Evolutionary conservation across 2,888 invertebrate genomes (phyloP), one percentile per base, ranked within the genome.

Genomic region (Drosophila birchii): DNA sequence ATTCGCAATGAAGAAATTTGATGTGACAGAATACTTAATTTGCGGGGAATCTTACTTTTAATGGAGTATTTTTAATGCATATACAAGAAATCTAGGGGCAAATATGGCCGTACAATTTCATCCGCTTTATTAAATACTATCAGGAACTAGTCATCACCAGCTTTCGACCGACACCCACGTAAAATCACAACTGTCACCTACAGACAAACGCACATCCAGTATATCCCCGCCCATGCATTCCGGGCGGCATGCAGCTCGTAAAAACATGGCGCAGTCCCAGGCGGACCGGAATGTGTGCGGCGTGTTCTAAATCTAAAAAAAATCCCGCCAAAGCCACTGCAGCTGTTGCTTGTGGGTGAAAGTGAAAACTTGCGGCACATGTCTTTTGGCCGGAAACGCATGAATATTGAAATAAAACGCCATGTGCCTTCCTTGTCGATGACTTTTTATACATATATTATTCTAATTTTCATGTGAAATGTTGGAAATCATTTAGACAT

Each of bases 371-470:
- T 81, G 61, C 63, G 71, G 70, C 64, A 58, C 63, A 75, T 73
- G 62, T 63, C 69, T 47, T 44, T 80, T 74, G 74, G 85, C 80
- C 84, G 88, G 84, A 88, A 84, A 57, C 70, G 72, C 60, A 80
- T 78, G 80, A 80, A 78, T 76, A 82, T 77, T 74, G 47, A 84
- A 87, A 87, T 78, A 85, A 77, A 79, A 57, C 56, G 60, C 47
- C 79, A 75, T 76, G 67, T 73, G 71, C 55, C 53, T 73, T 36
- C 23, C 18, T 67, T 62, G 58, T 63, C 60, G 53, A 67, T 71
- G 56, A 70, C 72, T 71, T 68, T 16, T 29, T 7, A 70, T 14
- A 44, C 18, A 8, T 41, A 6, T 9, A 29, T 20, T 57, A 5
- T n/a, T 20, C 20, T 18, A 20, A 16, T 32, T 16, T 16, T 3